These are phyloP conservation scores for Labeo calbasu DNA, from an alignment of 2,797 vertebrate genomes.

Conservation along the genomic window DNA sequence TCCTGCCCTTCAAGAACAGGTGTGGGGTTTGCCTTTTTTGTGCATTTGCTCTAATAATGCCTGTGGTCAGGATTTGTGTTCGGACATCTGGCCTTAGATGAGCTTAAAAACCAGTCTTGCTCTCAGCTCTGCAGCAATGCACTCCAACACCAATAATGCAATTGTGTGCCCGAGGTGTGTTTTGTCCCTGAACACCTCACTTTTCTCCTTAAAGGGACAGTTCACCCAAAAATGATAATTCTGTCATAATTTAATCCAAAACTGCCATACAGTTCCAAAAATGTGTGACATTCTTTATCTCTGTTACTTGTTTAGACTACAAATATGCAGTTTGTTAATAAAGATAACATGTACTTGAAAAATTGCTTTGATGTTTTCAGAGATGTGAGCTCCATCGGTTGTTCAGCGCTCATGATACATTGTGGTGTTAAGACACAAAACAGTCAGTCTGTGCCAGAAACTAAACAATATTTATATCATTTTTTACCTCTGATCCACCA, in stretches of 20 bases:
- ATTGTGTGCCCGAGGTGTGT: slow-evolving; percentile 28
- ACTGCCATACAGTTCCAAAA: neutral
- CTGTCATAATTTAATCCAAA: neutral
- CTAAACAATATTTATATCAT: no score
- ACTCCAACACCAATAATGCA: slow-evolving; percentile 18
- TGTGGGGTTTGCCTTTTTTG: slow-evolving; percentile 25
- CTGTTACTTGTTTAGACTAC: neutral
- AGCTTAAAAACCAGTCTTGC: slow-evolving; percentile 10
- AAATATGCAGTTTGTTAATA: no score
- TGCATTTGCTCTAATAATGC: slow-evolving; percentile 24
- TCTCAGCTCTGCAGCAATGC: neutral
- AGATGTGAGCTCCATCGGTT: no score
- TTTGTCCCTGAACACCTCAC: slow-evolving; percentile 1
- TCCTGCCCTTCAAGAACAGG: slow-evolving; percentile 40
- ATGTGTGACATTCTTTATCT: neutral
- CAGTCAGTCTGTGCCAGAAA: no score
- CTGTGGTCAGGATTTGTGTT: slow-evolving; percentile 36
- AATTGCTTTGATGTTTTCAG: no score
- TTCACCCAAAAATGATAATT: neutral
- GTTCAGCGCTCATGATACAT: no score
- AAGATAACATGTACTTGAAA: no score
- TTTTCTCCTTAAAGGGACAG: slow-evolving; percentile 23
- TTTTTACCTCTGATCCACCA: no score
- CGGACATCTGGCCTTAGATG: slow-evolving; percentile 13
- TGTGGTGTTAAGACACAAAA: no score